phyloP scores from a whole-genome alignment of 2,113 vertebrate genomes.

The Entosphenus tridentatus region DNA sequence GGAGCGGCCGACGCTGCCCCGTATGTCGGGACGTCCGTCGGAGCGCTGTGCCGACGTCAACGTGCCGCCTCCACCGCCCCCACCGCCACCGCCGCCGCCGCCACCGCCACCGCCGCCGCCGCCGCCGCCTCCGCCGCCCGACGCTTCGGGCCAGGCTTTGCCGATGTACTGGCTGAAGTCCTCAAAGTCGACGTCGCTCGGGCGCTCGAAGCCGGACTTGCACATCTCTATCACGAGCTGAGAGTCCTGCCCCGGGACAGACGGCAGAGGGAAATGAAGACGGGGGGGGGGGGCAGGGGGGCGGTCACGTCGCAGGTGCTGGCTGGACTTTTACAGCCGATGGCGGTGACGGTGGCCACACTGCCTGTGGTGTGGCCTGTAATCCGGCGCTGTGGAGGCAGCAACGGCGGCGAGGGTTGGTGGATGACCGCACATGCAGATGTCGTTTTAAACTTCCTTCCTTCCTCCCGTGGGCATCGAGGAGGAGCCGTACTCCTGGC shows the following conservation, averaged over 20 bases:
- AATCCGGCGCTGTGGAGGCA: no score
- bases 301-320: not conserved
- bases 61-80: not conserved
- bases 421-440: no score
- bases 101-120: not conserved
- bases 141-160: slow-evolving; percentile 44
- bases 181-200: slow-evolving; percentile 53
- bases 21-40: slow-evolving; percentile 14
- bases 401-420: no score
- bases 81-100: not conserved
- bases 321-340: no score
- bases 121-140: not conserved
- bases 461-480: no score
- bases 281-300: not conserved
- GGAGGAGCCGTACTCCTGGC: no score
- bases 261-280: not conserved
- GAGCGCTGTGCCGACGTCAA: slow-evolving; percentile 22
- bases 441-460: no score
- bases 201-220: slow-evolving; percentile 59
- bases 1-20: slow-evolving; percentile 22
- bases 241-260: slow-evolving; percentile 29
- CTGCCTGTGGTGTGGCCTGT: no score
- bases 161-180: slow-evolving; percentile 68
- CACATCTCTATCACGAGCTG: slow-evolving; percentile 44
- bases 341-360: no score